Evolutionary conservation across 2,113 vertebrate species (phyloP).

Genomic region (Percopsis transmontana): DNA sequence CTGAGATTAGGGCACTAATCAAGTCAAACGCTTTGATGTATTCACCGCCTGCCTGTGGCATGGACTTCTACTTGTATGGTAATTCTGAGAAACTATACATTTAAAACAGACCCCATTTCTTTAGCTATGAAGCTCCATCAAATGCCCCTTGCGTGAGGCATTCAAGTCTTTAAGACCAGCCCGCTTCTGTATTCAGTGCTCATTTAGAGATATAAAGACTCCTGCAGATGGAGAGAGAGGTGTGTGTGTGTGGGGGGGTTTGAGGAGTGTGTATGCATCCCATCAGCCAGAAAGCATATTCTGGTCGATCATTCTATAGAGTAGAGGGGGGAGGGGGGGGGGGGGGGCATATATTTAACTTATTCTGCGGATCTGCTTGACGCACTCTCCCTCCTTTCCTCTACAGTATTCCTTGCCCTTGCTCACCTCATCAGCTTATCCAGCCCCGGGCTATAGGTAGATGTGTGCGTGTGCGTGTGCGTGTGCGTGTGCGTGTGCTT

Average conservation of each 20-base stretch:
- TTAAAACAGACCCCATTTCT: constrained; percentile 73
- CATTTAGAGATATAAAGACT: constrained; percentile 59
- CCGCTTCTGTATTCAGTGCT: constrained; percentile 51
- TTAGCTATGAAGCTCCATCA: constrained; percentile 52
- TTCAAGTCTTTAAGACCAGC: constrained; percentile 47
- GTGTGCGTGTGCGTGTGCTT: not conserved
- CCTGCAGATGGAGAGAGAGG: constrained; percentile 40
- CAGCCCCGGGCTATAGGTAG: constrained; percentile 59
- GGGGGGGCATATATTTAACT: constrained; percentile 54
- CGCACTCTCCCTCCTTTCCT: not conserved
- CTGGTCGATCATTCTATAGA: constrained; percentile 13
- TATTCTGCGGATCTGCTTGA: constrained; percentile 55
- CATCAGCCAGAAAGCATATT: constrained; percentile 21
- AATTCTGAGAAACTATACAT: constrained; percentile 74
- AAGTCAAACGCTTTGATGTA: constrained; percentile 52
- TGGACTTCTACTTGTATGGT: constrained; percentile 64
- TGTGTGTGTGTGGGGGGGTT: not conserved
- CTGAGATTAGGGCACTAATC: constrained; percentile 39
- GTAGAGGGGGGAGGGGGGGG: constrained; percentile 8
- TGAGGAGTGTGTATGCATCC: not conserved
- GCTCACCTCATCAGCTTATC: constrained; percentile 70
- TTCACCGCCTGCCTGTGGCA: constrained; percentile 41
- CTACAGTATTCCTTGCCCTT: not conserved
- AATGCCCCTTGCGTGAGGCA: constrained; percentile 48
- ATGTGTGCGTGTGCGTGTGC: not conserved